Conservation (phyloP, 2,797 vertebrate genomes). For the Myotis findleyi region DNA sequence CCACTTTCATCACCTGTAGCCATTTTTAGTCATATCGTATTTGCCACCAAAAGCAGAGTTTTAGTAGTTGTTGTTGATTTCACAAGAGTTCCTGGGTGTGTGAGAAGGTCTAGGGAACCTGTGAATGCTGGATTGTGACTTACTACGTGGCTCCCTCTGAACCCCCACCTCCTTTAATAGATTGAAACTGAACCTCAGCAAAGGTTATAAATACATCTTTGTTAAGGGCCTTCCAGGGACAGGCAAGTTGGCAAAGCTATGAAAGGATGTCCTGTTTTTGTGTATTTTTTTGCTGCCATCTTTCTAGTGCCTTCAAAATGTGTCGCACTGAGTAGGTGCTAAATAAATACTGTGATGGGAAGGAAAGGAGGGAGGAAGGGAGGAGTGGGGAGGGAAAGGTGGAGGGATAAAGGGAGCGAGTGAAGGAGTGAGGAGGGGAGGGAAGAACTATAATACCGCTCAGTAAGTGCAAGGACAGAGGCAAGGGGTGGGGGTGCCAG, state of each 20-base stretch:
- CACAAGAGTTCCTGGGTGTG: background rate
- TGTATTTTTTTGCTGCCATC: background rate
- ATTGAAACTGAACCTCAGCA: background rate
- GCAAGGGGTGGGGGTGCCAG: too few relatives aligned
- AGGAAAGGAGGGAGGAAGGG: too few relatives aligned
- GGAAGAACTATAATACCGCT: background rate
- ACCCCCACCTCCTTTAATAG: background rate
- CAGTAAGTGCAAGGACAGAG: background rate
- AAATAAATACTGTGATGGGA: background rate
- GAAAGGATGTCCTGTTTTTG: background rate
- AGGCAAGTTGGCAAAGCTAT: background rate
- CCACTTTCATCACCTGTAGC: background rate
- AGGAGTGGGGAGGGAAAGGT: rapidly evolving
- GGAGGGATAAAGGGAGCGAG: too few relatives aligned
- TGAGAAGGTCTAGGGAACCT: background rate
- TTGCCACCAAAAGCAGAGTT: background rate
- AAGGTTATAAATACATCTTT: background rate
- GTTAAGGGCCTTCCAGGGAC: background rate
- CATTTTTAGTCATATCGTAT: background rate
- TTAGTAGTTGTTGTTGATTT: background rate
- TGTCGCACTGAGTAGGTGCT: background rate
- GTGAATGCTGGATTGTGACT: background rate
- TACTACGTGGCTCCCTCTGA: background rate
- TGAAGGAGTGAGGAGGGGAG: background rate
- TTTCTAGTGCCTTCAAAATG: background rate